phyloP scores from a whole-genome alignment of 37 sponge, comb jelly and placozoan species.

The Eunapius fragilis region DNA sequence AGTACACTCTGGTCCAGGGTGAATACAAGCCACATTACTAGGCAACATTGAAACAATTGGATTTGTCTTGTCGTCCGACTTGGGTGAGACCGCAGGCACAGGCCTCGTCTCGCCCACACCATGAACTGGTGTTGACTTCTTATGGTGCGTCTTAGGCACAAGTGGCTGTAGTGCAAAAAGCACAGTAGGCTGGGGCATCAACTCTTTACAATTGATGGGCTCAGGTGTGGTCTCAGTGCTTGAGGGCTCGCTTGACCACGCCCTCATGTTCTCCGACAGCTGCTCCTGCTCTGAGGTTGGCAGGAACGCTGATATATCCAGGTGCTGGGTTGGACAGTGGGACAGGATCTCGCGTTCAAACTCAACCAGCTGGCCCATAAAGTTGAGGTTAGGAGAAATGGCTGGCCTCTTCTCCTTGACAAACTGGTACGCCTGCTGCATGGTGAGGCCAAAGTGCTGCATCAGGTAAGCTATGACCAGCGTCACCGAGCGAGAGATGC shows the following conservation, averaged over 20 bases:
- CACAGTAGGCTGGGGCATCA: not conserved
- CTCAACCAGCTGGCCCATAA: conserved; percentile 97
- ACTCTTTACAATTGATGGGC: not conserved
- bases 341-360: conserved; percentile 68
- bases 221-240: too few relatives aligned
- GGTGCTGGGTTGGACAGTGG: conserved; percentile 8
- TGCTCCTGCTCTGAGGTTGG: too few relatives aligned
- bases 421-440: conserved; percentile 90
- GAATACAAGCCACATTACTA: too few relatives aligned
- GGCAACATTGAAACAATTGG: too few relatives aligned
- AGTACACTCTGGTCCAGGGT: too few relatives aligned
- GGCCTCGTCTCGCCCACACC: too few relatives aligned
- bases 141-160: not conserved
- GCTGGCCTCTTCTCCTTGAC: conserved; percentile 83
- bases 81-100: too few relatives aligned
- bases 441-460: conserved; percentile 65
- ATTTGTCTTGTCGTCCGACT: too few relatives aligned
- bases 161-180: not conserved
- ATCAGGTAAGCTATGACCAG: conserved; percentile 95
- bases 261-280: too few relatives aligned
- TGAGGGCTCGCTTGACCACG: too few relatives aligned
- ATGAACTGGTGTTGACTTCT: not conserved
- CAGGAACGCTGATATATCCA: too few relatives aligned
- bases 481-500: conserved; percentile 95
- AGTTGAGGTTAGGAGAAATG: conserved; percentile 96